Base-by-base conservation (phyloP, 2,113 vertebrate species). In the Gobius niger region DNA sequence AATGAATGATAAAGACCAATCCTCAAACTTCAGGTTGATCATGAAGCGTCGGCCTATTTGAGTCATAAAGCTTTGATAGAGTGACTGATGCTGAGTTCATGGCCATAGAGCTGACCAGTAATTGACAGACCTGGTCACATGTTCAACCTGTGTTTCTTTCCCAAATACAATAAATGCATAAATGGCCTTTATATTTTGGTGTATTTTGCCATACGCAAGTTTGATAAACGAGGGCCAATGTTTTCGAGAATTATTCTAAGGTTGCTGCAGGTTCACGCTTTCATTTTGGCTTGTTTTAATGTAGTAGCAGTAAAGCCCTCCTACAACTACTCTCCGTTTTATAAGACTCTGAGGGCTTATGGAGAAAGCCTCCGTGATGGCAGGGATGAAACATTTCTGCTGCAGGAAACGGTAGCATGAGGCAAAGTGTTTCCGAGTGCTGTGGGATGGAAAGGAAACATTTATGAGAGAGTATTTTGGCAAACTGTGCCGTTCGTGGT, bases 371-470 rank as follows among this genome's bases (percentile, higher is more conserved):
- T 0, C 13, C 12, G 19, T 46, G 47, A 72, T 68, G 65, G 63
- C 56, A 51, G 46, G 15, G 54, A 62, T 44, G 34, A 56, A 44
- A 46, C 1, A 50, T 41, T 19, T 7, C 41, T 68, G 46, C 19
- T 44, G 47, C 9, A 52, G 16, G 44, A 47, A 69, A 63, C 16
- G 50, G 63, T 49, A 56, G 63, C 44, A 56, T 13, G 3, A 40
- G 16, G 13, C 19, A 47, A 13, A 64, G 47, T 24, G 53, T 66
- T 34, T 46, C 50, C 47, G 41, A 0, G 2, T 44, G 62, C 56
- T 56, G 24, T 57, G 57, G 44, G 63, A 70, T 74, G 40, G 63
- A 74, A 70, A 70, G 34, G 56, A 65, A 73, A 66, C 4, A 4
- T 56, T 18, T 12, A 47, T 64, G 60, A 59, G 64, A 52, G 24